phyloP scores from a whole-genome alignment of 2,113 vertebrate species.

The Albula goreensis region DNA sequence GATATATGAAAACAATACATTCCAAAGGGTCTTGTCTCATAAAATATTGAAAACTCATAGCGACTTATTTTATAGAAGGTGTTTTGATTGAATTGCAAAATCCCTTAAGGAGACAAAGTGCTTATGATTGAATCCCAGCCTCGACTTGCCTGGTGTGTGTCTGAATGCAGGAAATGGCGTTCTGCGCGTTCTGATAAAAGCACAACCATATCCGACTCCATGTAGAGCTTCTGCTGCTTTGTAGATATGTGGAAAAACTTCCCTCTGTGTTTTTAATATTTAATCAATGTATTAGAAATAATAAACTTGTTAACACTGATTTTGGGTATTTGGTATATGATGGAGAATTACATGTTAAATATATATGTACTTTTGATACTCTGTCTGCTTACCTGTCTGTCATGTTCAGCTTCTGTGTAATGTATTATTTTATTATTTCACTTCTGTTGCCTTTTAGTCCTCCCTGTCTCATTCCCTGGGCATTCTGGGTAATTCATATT shows the following conservation, averaged over 20 bases:
- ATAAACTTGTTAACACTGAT: conserved; percentile 62
- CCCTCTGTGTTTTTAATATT: conserved; percentile 66
- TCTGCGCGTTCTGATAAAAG: conserved; percentile 49
- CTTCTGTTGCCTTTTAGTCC: neutral
- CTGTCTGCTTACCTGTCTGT: conserved; percentile 29
- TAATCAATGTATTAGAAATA: conserved; percentile 51
- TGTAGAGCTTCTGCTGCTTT: conserved; percentile 67
- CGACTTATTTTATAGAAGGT: no score
- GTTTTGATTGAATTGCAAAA: no score
- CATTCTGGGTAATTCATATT: conserved; percentile 25
- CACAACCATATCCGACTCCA: conserved; percentile 56
- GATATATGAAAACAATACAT: no score
- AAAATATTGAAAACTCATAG: no score
- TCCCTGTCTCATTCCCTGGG: neutral
- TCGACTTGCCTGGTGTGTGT: conserved; percentile 36
- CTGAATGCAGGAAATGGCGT: conserved; percentile 29
- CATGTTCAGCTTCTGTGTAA: neutral
- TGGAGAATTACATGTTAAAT: conserved; percentile 6
- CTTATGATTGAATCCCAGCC: no score
- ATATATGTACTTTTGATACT: neutral
- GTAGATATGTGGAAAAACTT: conserved; percentile 56
- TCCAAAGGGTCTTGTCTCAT: no score
- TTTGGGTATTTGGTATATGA: conserved; percentile 12
- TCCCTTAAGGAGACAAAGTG: no score
- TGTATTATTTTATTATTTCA: neutral